phyloP scores from a whole-genome alignment of 1,140 invertebrate genomes.

The Telenomus remus region DNA sequence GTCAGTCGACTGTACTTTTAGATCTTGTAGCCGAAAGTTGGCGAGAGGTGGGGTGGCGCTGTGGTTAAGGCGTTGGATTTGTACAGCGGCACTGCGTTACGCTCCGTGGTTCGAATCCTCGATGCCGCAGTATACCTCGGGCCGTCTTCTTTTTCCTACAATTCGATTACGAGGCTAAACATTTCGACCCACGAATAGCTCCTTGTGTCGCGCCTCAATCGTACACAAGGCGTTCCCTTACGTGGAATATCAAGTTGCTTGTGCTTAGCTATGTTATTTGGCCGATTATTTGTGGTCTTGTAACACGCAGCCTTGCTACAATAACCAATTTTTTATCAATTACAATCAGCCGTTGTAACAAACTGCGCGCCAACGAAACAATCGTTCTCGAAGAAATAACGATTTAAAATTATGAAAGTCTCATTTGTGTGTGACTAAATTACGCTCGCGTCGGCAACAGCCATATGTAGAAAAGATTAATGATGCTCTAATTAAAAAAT shows the following conservation, averaged over 20 bases:
- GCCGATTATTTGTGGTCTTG: conserved; percentile 44
- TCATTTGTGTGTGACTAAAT: no score
- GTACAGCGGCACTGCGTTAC: conserved; percentile 10
- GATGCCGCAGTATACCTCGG: neutral
- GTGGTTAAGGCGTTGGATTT: conserved; percentile 29
- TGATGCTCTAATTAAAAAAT: neutral
- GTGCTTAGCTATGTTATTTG: conserved; percentile 68
- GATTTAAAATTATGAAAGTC: neutral
- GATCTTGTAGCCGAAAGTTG: conserved; percentile 7
- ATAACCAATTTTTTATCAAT: conserved; percentile 41
- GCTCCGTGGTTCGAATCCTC: conserved; percentile 58
- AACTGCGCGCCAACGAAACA: no score
- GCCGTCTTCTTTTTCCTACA: neutral
- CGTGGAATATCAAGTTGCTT: conserved; percentile 67
- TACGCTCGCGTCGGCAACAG: no score
- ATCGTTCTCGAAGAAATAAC: no score
- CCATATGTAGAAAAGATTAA: no score
- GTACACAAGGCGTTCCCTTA: conserved; percentile 65
- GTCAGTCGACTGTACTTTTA: conserved; percentile 9
- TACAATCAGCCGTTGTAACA: no score
- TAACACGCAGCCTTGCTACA: conserved; percentile 68
- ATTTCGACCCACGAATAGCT: conserved; percentile 63
- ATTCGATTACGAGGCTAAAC: conserved; percentile 27
- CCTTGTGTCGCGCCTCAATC: conserved; percentile 60
- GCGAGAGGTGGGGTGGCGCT: conserved; percentile 6